phyloP scores from a whole-genome alignment of 2,888 invertebrate genomes.

The Eupithecia tripunctaria region DNA sequence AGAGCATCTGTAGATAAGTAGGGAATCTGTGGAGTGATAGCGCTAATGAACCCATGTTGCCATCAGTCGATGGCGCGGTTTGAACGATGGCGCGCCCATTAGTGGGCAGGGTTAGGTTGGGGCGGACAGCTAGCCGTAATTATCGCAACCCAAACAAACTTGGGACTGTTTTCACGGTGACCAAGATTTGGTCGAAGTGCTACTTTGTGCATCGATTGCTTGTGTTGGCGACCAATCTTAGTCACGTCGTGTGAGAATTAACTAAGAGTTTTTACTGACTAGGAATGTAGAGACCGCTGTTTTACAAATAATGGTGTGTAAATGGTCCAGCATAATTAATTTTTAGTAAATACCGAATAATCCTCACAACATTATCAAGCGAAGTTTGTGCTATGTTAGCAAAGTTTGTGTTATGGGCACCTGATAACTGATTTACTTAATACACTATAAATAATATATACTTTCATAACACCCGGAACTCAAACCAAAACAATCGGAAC shows the following conservation, averaged over 20 bases:
- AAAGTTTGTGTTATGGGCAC: neutral
- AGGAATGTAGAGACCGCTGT: neutral
- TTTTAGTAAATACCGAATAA: too few relatives aligned
- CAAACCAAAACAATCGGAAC: too few relatives aligned
- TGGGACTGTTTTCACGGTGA: constrained; percentile 2
- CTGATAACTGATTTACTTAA: neutral
- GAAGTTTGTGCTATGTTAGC: too few relatives aligned
- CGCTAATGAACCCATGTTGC: constrained; percentile 81
- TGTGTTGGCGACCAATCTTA: neutral
- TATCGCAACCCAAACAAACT: constrained; percentile 67
- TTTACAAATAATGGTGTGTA: too few relatives aligned
- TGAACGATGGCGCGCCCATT: constrained; percentile 72
- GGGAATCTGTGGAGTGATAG: constrained; percentile 74
- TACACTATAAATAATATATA: neutral
- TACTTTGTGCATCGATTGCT: neutral
- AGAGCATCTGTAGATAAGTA: constrained; percentile 77
- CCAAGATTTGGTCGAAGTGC: neutral
- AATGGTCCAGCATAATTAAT: too few relatives aligned
- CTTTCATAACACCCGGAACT: neutral
- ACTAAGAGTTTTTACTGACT: neutral
- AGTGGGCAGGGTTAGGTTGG: constrained; percentile 70
- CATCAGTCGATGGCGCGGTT: constrained; percentile 70
- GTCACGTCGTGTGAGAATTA: neutral
- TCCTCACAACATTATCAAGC: too few relatives aligned
- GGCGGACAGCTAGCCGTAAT: constrained; percentile 74